Conservation (phyloP, 2,797 vertebrate species). For the Alfaro cultratus region DNA sequence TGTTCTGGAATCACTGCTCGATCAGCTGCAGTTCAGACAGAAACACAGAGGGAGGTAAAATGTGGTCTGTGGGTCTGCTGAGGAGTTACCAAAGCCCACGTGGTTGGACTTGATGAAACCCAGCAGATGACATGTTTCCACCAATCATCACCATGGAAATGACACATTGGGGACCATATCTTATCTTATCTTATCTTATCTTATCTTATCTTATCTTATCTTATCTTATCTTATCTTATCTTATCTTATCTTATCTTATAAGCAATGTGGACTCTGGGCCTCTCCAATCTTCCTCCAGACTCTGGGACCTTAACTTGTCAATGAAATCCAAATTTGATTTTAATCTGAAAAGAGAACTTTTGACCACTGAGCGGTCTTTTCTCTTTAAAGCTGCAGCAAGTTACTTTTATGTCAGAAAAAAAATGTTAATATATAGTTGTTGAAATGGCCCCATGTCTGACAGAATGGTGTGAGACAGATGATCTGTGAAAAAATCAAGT, state of each 20-base stretch:
- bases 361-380: neutral
- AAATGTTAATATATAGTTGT: too few species aligned
- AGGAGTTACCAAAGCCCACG: neutral
- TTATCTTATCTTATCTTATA: too few species aligned
- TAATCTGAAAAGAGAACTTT: neutral
- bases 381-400: neutral
- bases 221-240: too few species aligned
- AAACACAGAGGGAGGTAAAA: neutral
- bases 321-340: neutral
- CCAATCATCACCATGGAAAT: neutral
- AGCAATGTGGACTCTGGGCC: neutral
- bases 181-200: too few species aligned
- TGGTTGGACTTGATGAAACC: neutral
- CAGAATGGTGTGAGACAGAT: too few species aligned
- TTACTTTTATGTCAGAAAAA: too few species aligned
- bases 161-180: neutral
- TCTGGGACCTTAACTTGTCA: too few species aligned
- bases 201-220: too few species aligned
- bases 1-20: neutral
- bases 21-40: neutral
- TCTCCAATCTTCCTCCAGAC: neutral
- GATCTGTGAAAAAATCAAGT: too few species aligned
- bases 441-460: too few species aligned
- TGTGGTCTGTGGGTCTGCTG: neutral
- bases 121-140: neutral